A percentile compares a stretch with the other conserved stretches of the same genome.
Evolutionary conservation across 2,888 invertebrate species (phyloP).

Genomic region (Andrena trimmerana): DNA sequence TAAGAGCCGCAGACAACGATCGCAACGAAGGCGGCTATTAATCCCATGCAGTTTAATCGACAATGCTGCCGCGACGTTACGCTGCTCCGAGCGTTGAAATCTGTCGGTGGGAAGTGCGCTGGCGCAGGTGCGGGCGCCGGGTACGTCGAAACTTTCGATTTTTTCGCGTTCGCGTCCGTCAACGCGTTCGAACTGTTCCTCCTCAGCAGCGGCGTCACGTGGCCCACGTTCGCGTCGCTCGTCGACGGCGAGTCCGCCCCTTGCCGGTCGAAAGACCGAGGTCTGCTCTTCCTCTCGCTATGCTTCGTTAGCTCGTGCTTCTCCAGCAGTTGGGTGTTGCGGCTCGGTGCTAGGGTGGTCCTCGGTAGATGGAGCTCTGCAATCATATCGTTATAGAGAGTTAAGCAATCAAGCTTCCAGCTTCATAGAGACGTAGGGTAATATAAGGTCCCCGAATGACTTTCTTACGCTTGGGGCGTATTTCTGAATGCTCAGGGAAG

Average conservation of each 20-base stretch:
- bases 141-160: slow-evolving; percentile 61
- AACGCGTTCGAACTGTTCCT: slow-evolving; percentile 62
- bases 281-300: slow-evolving; percentile 62
- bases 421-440: no score
- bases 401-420: not conserved
- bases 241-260: slow-evolving; percentile 33
- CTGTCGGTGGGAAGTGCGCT: slow-evolving; percentile 71
- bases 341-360: slow-evolving; percentile 60
- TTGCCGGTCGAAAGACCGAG: slow-evolving; percentile 46
- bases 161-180: slow-evolving; percentile 58
- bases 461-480: no score
- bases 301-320: slow-evolving; percentile 59
- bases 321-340: slow-evolving; percentile 53
- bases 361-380: slow-evolving; percentile 66
- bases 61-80: slow-evolving; percentile 38
- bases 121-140: slow-evolving; percentile 70
- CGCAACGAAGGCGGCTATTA: slow-evolving; percentile 48
- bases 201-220: slow-evolving; percentile 60
- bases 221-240: slow-evolving; percentile 48
- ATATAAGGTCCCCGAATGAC: no score
- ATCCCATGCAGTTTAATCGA: slow-evolving; percentile 49
- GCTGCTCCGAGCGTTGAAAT: slow-evolving; percentile 60
- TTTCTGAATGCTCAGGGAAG: no score
- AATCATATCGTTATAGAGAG: slow-evolving; percentile 19
- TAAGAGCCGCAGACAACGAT: slow-evolving; percentile 51